Evolutionary conservation across 2,113 vertebrate genomes (phyloP), one percentile per base, ranked within the genome.

Genomic region (Brienomyrus brachyistius): DNA sequence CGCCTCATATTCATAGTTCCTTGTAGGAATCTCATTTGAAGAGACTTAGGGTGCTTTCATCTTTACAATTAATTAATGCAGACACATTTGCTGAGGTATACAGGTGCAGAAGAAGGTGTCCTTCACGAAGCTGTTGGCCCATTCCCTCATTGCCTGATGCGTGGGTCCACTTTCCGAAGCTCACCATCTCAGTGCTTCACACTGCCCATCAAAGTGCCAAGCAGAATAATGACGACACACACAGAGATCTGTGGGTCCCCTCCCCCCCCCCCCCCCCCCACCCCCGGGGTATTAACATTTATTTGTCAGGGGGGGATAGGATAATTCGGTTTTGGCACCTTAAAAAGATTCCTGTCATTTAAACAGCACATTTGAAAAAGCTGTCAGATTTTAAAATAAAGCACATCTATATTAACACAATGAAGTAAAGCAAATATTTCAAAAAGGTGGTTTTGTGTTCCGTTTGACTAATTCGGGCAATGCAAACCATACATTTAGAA

Each of bases 291-390:
- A 95, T 95, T 51, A 89, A 94, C 91, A 94, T 96, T 96, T 96
- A 96, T 96, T 96, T 93, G 93, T 95, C 94, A 94, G 74, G 27
- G 45, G 45, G 40, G 95, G 94, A 95, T 92, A 95, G 95, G 95
- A 95, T 95, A 92, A 94, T 95, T 96, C 92, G 92, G 95, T 95
- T 96, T 96, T 96, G 95, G 96, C 96, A 96, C 95, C 95, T 96
- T 96, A 94, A 94, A 94, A 95, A 94, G 94, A 94, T 95, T 92
- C 94, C 94, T 95, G 95, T 92, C 94, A 93, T 94, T 93, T 93
- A 93, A 95, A 95, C 91, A 93, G 94, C 94, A 96, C 93, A 90
- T 93, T 40, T 40, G 40, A 40, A 40, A 88, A 93, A 94, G 92
- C 93, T 86, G 93, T 70, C 90, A 93, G 93, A 95, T 45, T 48